Conservation (phyloP, 1,140 invertebrate species). For the Drosophila simulans region DNA sequence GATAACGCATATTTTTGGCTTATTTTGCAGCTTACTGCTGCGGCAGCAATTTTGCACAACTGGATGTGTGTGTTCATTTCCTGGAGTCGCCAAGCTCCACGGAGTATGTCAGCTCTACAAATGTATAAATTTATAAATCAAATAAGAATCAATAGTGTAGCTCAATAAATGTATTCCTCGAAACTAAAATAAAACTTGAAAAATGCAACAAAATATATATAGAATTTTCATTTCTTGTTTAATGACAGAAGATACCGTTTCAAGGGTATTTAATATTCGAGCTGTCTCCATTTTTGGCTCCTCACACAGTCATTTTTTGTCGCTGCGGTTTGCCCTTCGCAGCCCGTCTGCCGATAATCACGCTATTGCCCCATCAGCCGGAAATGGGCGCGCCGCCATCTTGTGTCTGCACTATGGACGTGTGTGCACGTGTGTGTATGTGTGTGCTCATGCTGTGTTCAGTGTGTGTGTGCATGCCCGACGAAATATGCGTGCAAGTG, state of each 20-base stretch:
- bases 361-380: slow-evolving; percentile 76
- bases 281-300: not conserved
- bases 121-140: not conserved
- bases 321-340: slow-evolving; percentile 64
- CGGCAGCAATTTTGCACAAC: slow-evolving; percentile 69
- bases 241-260: not conserved
- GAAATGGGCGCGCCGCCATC: slow-evolving; percentile 76
- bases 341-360: slow-evolving; percentile 76
- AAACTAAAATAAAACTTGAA: not conserved
- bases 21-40: slow-evolving; percentile 81
- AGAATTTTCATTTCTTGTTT: not conserved
- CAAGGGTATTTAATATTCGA: not conserved
- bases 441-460: not conserved
- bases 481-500: slow-evolving; percentile 76
- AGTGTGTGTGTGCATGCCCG: slow-evolving; percentile 33
- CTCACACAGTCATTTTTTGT: slow-evolving; percentile 52
- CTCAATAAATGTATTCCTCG: not conserved
- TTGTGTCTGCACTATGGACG: slow-evolving; percentile 59
- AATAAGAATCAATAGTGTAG: not conserved
- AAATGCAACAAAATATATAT: not conserved
- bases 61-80: slow-evolving; percentile 10
- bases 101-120: not conserved
- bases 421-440: not conserved
- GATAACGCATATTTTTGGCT: slow-evolving; percentile 82
- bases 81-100: not conserved